These are phyloP conservation scores for Archivesica marissinica DNA, from an alignment of 1,140 invertebrate genomes.

Conservation along the genomic window DNA sequence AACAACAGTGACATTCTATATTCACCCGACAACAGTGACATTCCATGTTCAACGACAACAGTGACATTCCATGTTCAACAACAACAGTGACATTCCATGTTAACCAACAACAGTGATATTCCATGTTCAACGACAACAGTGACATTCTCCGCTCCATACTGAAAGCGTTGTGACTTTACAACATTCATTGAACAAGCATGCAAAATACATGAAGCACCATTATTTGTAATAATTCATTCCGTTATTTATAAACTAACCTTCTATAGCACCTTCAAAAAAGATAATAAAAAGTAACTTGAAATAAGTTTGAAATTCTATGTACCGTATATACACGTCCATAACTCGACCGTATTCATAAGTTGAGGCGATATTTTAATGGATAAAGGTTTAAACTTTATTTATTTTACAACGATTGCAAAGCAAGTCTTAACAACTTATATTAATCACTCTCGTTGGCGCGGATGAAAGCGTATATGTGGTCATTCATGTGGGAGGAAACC, in stretches of 20 bases:
- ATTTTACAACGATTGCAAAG: neutral
- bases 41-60: too few relatives aligned
- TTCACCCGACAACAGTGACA: too few relatives aligned
- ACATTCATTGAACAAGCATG: neutral
- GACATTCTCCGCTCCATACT: neutral
- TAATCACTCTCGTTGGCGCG: too few relatives aligned
- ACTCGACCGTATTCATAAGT: neutral
- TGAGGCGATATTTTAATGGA: neutral
- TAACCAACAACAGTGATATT: too few relatives aligned
- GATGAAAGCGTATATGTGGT: too few relatives aligned
- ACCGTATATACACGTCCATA: neutral
- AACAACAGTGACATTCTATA: too few relatives aligned
- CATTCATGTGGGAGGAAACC: too few relatives aligned
- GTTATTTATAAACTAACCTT: neutral
- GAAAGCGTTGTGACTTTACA: neutral
- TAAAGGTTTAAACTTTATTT: neutral
- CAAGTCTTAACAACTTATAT: neutral
- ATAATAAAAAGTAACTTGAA: neutral
- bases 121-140: conserved; percentile 1
- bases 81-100: too few relatives aligned
- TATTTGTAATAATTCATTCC: neutral
- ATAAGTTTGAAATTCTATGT: neutral
- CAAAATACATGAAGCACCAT: neutral
- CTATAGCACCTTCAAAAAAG: neutral
- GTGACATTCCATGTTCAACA: too few relatives aligned